These are phyloP conservation scores for Stegophylla sp. DNA, from an alignment of 2,888 invertebrate genomes.

Conservation along the genomic window DNA sequence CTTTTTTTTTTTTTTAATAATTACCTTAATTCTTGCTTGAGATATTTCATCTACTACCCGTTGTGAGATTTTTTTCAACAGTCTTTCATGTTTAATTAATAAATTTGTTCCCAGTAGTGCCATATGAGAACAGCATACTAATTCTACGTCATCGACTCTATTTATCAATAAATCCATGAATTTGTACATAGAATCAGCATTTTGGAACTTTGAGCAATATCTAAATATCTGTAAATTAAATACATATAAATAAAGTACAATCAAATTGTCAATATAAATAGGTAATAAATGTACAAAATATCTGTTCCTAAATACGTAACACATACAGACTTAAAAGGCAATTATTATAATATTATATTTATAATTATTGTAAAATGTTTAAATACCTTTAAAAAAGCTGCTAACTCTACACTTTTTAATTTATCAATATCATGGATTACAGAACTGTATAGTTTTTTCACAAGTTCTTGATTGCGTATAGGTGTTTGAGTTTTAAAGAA, in stretches of 20 bases:
- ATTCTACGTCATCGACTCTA: constrained; percentile 38
- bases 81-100: constrained; percentile 38
- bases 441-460: constrained; percentile 35
- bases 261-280: no score
- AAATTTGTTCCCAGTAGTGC: constrained; percentile 58
- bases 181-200: constrained; percentile 25
- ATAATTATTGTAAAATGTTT: no score
- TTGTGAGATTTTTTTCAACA: constrained; percentile 55
- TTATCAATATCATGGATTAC: constrained; percentile 19
- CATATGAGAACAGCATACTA: constrained; percentile 56
- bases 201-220: constrained; percentile 22
- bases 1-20: background rate
- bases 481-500: constrained; percentile 60
- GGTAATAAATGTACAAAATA: no score
- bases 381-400: constrained; percentile 59
- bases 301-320: no score
- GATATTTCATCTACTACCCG: constrained; percentile 54
- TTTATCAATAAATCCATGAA: constrained; percentile 34
- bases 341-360: no score
- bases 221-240: constrained; percentile 45
- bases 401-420: constrained; percentile 46
- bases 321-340: no score
- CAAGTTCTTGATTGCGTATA: constrained; percentile 48
- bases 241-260: no score
- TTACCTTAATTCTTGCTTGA: constrained; percentile 56